Evolutionary conservation across 2,113 vertebrate genomes (phyloP).

Genomic region (Acrocephalus arundinaceus): DNA sequence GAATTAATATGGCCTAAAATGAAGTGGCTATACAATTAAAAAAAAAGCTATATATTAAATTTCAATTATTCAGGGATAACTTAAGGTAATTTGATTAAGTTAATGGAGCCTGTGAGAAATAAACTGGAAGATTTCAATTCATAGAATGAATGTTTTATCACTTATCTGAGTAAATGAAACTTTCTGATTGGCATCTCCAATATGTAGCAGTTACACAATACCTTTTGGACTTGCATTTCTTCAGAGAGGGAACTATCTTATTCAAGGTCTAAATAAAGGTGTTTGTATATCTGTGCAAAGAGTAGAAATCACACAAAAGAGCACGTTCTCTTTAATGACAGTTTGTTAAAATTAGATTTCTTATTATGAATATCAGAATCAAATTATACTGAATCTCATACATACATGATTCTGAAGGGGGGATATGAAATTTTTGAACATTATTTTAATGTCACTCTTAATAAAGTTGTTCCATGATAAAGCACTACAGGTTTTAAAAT

Average conservation of each 20-base stretch:
- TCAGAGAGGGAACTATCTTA: neutral
- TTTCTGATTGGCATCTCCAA: neutral
- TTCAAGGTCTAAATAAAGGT: neutral
- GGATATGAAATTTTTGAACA: neutral
- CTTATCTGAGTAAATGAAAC: neutral
- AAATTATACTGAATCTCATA: neutral
- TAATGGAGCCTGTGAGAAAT: neutral
- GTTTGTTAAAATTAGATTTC: neutral
- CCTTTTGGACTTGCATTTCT: neutral
- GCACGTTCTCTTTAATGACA: neutral
- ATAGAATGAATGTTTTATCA: neutral
- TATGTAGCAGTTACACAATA: neutral
- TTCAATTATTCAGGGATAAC: neutral
- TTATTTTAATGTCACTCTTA: neutral
- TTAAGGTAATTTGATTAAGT: slow-evolving; percentile 29
- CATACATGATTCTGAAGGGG: neutral
- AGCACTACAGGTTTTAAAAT: neutral
- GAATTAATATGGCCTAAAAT: slow-evolving; percentile 5
- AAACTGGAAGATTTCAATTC: neutral
- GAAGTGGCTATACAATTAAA: neutral
- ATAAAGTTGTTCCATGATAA: neutral
- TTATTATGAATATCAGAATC: neutral
- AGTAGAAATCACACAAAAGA: neutral
- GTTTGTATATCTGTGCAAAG: neutral
- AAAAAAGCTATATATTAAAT: slow-evolving; percentile 20